phyloP scores from a whole-genome alignment of 2,113 vertebrate species.

The Passer montanus region DNA sequence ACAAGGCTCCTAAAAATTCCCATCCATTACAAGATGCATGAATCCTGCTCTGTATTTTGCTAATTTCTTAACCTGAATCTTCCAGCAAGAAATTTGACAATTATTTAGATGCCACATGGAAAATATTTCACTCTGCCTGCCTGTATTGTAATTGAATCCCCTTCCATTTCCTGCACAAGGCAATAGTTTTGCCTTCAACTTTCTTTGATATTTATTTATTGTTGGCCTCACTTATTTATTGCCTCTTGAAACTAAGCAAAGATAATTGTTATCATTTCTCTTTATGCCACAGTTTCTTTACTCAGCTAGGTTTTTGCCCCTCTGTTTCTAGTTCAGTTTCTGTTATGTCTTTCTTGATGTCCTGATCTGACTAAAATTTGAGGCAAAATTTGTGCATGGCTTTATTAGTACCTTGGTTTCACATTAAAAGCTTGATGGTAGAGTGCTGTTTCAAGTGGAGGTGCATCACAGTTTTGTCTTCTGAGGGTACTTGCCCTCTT shows the following conservation, averaged over 20 bases:
- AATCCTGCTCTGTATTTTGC: not conserved
- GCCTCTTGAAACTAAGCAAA: not conserved
- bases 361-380: not conserved
- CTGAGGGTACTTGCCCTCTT: not conserved
- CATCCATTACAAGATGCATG: not conserved
- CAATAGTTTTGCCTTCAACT: not conserved
- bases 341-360: not conserved
- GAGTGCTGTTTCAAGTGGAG: not conserved
- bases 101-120: not conserved
- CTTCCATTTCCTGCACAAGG: not conserved
- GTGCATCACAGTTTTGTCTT: not conserved
- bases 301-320: not conserved
- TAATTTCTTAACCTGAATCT: not conserved
- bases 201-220: not conserved
- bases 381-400: not conserved
- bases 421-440: not conserved
- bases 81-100: not conserved
- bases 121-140: not conserved
- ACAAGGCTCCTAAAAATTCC: not conserved
- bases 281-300: not conserved
- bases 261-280: not conserved
- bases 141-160: not conserved
- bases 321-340: not conserved
- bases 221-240: not conserved
- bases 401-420: not conserved